Percentiles rank a stretch among this genome's conserved stretches.
These are phyloP conservation scores for Oreotrochilus melanogaster DNA, from an alignment of 2,113 vertebrate species.

Conservation along the genomic window DNA sequence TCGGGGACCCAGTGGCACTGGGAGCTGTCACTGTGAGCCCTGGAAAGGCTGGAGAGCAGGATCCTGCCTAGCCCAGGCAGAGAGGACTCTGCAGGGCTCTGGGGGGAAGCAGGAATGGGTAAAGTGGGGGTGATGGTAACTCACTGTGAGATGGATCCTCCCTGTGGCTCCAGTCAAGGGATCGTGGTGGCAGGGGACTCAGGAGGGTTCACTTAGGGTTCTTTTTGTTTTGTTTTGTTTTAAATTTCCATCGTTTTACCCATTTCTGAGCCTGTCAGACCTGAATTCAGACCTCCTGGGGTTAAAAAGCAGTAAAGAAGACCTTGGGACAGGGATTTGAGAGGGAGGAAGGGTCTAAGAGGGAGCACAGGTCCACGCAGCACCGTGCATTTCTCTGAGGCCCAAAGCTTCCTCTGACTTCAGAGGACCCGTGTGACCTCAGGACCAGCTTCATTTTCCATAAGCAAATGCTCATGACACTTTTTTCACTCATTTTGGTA, in stretches of 20 bases:
- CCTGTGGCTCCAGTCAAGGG: background rate
- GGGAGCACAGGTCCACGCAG: background rate
- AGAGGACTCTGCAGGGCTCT: background rate
- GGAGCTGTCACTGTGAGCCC: background rate
- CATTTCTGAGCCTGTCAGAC: background rate
- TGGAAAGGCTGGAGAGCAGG: background rate
- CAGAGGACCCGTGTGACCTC: background rate
- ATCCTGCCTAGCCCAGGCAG: accelerated
- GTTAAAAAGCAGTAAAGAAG: background rate
- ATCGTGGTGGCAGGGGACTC: accelerated
- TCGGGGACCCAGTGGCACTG: accelerated
- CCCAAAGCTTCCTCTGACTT: background rate
- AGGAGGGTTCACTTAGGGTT: background rate
- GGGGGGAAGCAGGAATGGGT: background rate
- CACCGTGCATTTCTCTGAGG: background rate
- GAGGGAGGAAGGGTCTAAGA: background rate
- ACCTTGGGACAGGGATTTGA: background rate
- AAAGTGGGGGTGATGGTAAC: background rate
- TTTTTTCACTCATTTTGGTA: background rate
- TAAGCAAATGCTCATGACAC: background rate
- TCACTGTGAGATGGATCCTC: background rate
- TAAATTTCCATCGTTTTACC: background rate
- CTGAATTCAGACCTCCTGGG: background rate
- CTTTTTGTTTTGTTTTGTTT: background rate
- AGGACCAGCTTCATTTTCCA: accelerated